These are phyloP conservation scores for Mycalesis mineus DNA, from an alignment of 2,888 invertebrate species.

Conservation along the genomic window DNA sequence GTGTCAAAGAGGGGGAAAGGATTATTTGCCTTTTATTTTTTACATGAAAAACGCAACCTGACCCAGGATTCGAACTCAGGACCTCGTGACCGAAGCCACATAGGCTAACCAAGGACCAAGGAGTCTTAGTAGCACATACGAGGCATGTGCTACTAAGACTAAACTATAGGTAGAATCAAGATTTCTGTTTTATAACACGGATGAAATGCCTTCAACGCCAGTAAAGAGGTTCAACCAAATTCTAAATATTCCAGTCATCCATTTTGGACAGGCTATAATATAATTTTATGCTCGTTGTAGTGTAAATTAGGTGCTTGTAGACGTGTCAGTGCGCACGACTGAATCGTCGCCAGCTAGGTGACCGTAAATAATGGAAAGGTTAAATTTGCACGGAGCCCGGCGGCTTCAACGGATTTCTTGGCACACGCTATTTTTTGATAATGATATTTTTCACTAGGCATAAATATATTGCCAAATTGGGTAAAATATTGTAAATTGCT, in stretches of 20 bases:
- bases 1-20: neutral
- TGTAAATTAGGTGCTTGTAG: constrained; percentile 19
- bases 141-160: too few relatives aligned
- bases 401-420: constrained; percentile 42
- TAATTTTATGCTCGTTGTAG: constrained; percentile 19
- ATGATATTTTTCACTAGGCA: neutral
- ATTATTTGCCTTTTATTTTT: neutral
- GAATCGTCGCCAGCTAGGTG: constrained; percentile 31
- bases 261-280: neutral
- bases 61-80: too few relatives aligned
- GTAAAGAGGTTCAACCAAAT: too few relatives aligned
- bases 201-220: too few relatives aligned
- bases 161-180: too few relatives aligned
- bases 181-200: too few relatives aligned
- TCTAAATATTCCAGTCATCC: neutral
- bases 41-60: too few relatives aligned
- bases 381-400: constrained; percentile 48
- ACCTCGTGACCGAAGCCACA: too few relatives aligned
- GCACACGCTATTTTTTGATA: constrained; percentile 32
- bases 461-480: neutral
- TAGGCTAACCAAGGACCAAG: too few relatives aligned
- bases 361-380: constrained; percentile 58
- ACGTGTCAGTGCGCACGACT: constrained; percentile 24
- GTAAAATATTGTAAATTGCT: neutral
- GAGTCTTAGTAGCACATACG: too few relatives aligned